A percentile compares a stretch with the other conserved stretches of the same genome.
Evolutionary conservation across 2,797 vertebrate species (phyloP).

Genomic region (Sandelia bainsii): DNA sequence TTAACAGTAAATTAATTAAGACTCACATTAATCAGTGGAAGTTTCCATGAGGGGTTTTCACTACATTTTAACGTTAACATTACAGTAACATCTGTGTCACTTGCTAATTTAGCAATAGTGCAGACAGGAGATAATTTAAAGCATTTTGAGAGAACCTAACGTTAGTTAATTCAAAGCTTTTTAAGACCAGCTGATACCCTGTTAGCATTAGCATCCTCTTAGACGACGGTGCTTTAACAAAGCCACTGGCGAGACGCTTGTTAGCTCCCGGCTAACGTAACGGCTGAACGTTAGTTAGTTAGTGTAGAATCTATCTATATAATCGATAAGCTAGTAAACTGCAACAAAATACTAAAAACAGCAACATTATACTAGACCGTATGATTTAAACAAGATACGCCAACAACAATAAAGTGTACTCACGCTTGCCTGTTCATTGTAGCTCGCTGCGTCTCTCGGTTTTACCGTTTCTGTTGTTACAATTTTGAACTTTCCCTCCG

Average conservation of each 20-base stretch:
- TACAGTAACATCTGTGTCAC: no score
- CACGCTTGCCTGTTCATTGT: conserved; percentile 80
- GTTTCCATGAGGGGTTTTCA: no score
- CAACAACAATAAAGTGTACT: conserved; percentile 30
- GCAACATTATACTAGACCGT: fast-evolving
- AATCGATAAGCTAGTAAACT: not conserved
- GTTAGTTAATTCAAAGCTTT: no score
- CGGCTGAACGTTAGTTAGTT: not conserved
- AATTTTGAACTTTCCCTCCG: conserved; percentile 83
- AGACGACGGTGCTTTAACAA: not conserved
- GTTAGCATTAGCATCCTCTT: not conserved
- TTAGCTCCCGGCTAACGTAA: conserved; percentile 18
- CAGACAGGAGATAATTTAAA: no score
- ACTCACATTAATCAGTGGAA: no score
- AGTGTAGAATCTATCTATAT: not conserved
- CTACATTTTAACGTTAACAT: no score
- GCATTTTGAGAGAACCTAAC: no score
- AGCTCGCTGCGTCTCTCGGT: not conserved
- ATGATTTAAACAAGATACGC: fast-evolving
- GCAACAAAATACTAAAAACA: not conserved
- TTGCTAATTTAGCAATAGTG: no score
- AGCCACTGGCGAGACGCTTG: not conserved
- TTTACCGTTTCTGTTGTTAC: conserved; percentile 23
- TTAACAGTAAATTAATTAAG: no score
- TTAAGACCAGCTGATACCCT: no score